phyloP scores from a whole-genome alignment of 2,113 vertebrate genomes.

The Dicentrarchus labrax region DNA sequence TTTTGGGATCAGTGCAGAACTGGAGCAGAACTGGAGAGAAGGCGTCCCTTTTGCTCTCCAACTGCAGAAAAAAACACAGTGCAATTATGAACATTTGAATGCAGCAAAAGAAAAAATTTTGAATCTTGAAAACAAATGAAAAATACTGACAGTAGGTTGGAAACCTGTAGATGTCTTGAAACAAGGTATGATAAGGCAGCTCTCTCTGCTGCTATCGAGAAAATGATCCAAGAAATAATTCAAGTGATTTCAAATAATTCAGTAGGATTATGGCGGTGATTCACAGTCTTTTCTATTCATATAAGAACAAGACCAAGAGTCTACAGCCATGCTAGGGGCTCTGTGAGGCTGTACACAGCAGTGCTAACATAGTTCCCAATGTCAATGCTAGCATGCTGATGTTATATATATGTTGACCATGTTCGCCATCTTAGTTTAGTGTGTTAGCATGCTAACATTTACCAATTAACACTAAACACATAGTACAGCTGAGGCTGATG shows the following conservation, averaged over 20 bases:
- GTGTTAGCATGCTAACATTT: background rate
- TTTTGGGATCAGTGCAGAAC: conserved; percentile 94
- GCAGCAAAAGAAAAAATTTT: background rate
- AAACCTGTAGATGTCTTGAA: background rate
- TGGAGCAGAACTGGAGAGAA: conserved; percentile 93
- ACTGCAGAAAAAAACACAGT: conserved; percentile 74
- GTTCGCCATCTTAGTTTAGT: background rate
- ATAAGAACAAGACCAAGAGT: background rate
- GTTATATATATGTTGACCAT: background rate
- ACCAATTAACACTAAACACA: background rate
- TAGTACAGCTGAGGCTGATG: background rate
- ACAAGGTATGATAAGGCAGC: conserved; percentile 15
- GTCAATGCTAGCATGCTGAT: background rate
- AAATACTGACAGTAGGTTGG: conserved; percentile 24
- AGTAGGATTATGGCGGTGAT: background rate
- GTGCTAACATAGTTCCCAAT: background rate
- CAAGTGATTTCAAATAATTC: background rate
- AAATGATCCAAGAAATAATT: conserved; percentile 11
- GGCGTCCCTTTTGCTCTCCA: conserved; percentile 94
- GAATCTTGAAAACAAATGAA: conserved; percentile 6
- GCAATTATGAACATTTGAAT: background rate
- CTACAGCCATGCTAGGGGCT: background rate
- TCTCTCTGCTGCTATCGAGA: conserved; percentile 20
- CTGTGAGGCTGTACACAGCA: background rate
- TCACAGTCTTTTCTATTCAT: background rate